Percentiles rank a stretch among this genome's conserved stretches.
Evolutionary conservation across 2,113 vertebrate genomes (phyloP).

Genomic region (Spea multiplicata): DNA sequence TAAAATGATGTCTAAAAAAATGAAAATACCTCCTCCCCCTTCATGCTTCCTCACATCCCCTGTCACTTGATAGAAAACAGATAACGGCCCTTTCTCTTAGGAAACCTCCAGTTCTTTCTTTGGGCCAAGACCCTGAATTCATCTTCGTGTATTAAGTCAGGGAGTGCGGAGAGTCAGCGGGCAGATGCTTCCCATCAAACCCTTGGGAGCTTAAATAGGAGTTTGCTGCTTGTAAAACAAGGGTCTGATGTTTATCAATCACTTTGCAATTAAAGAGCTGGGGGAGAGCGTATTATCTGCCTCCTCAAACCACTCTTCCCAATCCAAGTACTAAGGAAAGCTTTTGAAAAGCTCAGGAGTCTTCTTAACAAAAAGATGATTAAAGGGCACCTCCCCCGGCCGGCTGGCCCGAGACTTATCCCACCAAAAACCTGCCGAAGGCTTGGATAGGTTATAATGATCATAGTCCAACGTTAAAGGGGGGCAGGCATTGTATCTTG

Average conservation of each 20-base stretch:
- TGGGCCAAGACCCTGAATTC: constrained; percentile 1
- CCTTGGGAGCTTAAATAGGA: constrained; percentile 20
- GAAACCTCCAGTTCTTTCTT: constrained; percentile 41
- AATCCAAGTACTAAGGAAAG: neutral
- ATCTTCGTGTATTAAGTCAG: constrained; percentile 34
- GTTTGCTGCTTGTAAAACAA: neutral
- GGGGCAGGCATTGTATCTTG: too few species aligned
- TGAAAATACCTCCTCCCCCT: accelerated
- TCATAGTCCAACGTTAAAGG: too few species aligned
- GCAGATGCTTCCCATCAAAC: constrained; percentile 22
- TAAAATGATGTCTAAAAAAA: constrained; percentile 48
- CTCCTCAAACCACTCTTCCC: neutral
- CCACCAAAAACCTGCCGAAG: too few species aligned
- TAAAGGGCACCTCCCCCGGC: neutral
- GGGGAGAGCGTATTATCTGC: constrained; percentile 25
- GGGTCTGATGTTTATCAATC: neutral
- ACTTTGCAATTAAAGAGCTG: accelerated
- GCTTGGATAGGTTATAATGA: too few species aligned
- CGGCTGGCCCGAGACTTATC: too few species aligned
- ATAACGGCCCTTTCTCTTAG: constrained; percentile 28
- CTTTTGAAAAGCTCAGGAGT: neutral
- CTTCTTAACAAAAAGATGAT: neutral
- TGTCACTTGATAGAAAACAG: constrained; percentile 49
- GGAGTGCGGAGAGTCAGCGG: neutral
- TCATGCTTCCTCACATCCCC: neutral